Percentiles rank a stretch among this genome's conserved stretches.
These are phyloP conservation scores for Onychorhynchus coronatus DNA, from an alignment of 2,113 vertebrate species.

Conservation along the genomic window DNA sequence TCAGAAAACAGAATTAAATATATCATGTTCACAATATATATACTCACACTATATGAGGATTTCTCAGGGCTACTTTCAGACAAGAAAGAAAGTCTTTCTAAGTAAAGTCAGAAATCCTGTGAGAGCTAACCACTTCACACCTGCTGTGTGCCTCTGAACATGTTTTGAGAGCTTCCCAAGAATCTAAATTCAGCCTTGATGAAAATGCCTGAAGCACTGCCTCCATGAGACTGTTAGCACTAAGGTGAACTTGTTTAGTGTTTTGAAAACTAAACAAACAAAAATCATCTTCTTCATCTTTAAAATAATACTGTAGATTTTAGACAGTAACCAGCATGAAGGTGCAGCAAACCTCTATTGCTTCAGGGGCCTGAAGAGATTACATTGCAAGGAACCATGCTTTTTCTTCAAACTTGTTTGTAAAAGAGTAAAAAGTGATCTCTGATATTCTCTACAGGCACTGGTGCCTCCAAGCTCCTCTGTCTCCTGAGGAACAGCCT, in stretches of 20 bases:
- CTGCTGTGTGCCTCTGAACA: background rate
- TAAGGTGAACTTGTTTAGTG: background rate
- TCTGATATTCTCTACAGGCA: background rate
- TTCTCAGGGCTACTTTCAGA: background rate
- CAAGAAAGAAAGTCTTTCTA: background rate
- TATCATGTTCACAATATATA: background rate
- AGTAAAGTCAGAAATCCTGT: background rate
- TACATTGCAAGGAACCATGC: background rate
- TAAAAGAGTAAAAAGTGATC: background rate
- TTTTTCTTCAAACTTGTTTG: background rate
- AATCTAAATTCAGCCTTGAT: background rate
- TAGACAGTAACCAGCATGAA: background rate
- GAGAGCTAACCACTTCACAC: background rate
- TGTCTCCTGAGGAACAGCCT: background rate
- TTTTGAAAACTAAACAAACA: slow-evolving; percentile 11
- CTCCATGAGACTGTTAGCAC: background rate
- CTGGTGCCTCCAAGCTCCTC: background rate
- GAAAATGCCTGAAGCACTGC: background rate
- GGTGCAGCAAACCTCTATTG: background rate
- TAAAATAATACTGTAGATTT: background rate
- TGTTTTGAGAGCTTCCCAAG: background rate
- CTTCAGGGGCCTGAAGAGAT: background rate
- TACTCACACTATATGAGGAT: background rate
- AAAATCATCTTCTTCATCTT: background rate
- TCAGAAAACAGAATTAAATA: background rate